These are phyloP conservation scores for Drusus annulatus DNA, from an alignment of 1,140 invertebrate species.

Conservation along the genomic window DNA sequence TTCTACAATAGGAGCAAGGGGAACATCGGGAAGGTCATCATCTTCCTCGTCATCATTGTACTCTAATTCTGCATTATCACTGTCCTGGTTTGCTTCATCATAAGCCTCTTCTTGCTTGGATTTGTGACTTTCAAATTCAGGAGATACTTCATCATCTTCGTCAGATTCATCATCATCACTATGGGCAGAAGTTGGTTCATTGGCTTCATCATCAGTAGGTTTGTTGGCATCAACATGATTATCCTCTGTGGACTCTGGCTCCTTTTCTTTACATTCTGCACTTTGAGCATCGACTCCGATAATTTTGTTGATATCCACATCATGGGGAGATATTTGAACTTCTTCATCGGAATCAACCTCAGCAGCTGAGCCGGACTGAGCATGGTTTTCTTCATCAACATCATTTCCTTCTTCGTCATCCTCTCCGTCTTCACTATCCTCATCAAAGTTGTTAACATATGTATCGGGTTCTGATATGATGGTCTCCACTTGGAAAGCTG, in stretches of 20 bases:
- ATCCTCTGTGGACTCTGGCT: neutral
- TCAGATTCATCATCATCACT: conserved; percentile 21
- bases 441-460: conserved; percentile 54
- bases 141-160: conserved; percentile 1
- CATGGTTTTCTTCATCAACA: neutral
- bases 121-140: conserved; percentile 12
- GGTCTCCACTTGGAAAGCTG: conserved; percentile 69
- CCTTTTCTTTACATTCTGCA: conserved; percentile 43
- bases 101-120: conserved; percentile 32
- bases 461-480: conserved; percentile 68
- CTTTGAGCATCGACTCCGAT: conserved; percentile 59
- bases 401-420: conserved; percentile 16
- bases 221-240: conserved; percentile 14
- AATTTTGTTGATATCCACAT: conserved; percentile 56
- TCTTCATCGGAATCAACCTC: conserved; percentile 52
- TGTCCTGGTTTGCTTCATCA: conserved; percentile 57
- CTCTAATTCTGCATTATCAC: conserved; percentile 49
- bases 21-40: conserved; percentile 62
- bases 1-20: conserved; percentile 66
- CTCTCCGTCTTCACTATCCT: conserved; percentile 24
- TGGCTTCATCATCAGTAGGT: conserved; percentile 51
- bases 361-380: conserved; percentile 41
- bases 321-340: conserved; percentile 39
- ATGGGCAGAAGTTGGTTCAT: conserved; percentile 12
- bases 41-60: conserved; percentile 59